A percentile compares a stretch with the other conserved stretches of the same genome.
phyloP scores from a whole-genome alignment of 1,140 invertebrate species.

The Proctacanthus coquilletti region DNA sequence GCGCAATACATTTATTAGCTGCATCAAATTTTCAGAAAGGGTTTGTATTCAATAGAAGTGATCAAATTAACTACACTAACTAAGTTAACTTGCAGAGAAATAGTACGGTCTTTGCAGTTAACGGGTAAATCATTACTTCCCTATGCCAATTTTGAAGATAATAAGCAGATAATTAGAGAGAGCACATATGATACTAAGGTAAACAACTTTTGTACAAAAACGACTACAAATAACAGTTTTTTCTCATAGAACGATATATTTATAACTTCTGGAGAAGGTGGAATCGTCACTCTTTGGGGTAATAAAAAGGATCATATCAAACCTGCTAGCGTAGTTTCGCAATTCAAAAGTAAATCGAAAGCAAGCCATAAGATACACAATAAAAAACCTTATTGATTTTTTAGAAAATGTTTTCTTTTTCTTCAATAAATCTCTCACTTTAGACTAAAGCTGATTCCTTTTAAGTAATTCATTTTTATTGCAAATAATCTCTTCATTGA shows the following conservation, averaged over 20 bases:
- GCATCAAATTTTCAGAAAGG: constrained; percentile 41
- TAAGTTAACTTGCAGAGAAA: constrained; percentile 31
- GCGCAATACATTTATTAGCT: constrained; percentile 38
- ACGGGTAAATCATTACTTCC: constrained; percentile 35
- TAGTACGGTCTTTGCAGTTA: constrained; percentile 39
- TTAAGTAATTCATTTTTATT: no score
- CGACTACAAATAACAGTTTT: constrained; percentile 11
- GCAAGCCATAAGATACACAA: constrained; percentile 22
- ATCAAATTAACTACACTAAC: no score
- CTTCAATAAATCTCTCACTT: no score
- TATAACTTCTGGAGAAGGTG: constrained; percentile 48
- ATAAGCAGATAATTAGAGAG: constrained; percentile 49
- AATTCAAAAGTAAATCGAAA: constrained; percentile 12
- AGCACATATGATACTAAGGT: constrained; percentile 43
- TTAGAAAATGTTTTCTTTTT: not conserved
- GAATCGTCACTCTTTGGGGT: constrained; percentile 45
- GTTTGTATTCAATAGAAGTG: no score
- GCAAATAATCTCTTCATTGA: no score
- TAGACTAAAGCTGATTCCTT: no score
- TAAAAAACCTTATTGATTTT: constrained; percentile 28
- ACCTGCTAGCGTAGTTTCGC: no score
- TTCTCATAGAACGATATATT: constrained; percentile 36
- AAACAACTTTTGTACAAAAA: constrained; percentile 2
- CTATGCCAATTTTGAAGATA: constrained; percentile 36
- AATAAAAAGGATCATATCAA: constrained; percentile 5